These are phyloP conservation scores for Greenwoodochromis staneri DNA, from an alignment of 2,113 vertebrate genomes.

Conservation along the genomic window DNA sequence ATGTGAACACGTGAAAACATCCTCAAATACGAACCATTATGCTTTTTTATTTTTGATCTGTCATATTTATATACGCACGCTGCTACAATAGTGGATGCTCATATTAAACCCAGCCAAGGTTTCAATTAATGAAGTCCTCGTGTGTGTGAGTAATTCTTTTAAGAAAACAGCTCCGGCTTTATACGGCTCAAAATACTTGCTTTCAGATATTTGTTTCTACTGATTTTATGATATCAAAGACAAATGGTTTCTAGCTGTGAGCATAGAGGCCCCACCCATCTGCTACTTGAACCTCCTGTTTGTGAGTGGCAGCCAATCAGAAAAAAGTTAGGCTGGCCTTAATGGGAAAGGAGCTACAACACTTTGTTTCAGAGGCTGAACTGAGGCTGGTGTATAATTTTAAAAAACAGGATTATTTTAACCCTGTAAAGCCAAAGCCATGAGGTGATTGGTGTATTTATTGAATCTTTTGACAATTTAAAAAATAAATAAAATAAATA, in stretches of 20 bases:
- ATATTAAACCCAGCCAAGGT: not conserved
- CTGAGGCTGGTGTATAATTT: not conserved
- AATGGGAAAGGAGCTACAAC: not conserved
- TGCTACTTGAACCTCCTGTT: not conserved
- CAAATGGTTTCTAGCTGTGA: not conserved
- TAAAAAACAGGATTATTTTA: not conserved
- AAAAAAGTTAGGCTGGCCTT: not conserved
- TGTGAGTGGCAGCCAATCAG: not conserved
- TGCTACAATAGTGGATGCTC: not conserved
- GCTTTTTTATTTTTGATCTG: not conserved
- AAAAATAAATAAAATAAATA: not conserved
- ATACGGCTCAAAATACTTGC: not conserved
- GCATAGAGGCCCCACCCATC: not conserved
- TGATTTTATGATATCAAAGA: not conserved
- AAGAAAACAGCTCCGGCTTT: not conserved
- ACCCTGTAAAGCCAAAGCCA: not conserved
- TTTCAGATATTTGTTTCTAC: not conserved
- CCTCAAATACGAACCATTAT: fast-evolving
- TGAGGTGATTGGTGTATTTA: not conserved
- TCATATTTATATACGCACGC: not conserved
- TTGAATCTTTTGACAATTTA: not conserved
- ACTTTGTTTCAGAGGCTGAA: not conserved
- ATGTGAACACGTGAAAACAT: not conserved
- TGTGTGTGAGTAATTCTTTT: not conserved
- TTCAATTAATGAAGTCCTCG: not conserved